Evolutionary conservation across 2,888 invertebrate genomes (phyloP).

Genomic region (Linyphia triangularis): DNA sequence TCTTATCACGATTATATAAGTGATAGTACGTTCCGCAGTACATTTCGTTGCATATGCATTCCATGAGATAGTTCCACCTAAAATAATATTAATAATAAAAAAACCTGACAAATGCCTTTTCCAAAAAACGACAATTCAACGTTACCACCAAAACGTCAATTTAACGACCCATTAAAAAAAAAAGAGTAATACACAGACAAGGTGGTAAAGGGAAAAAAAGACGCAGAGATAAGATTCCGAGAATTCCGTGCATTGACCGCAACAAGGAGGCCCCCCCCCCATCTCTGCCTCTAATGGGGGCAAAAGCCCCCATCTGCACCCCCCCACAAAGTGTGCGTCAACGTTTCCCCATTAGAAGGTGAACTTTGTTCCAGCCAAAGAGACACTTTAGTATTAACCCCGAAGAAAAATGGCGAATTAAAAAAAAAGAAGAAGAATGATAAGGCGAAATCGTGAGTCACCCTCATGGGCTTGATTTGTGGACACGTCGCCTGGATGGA

Average conservation of each 20-base stretch:
- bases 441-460: slow-evolving; percentile 24
- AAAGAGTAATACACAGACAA: background rate
- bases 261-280: slow-evolving; percentile 40
- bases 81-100: no score
- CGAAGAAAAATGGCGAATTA: slow-evolving; percentile 3
- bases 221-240: slow-evolving; percentile 6
- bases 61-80: background rate
- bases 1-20: no score
- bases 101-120: background rate
- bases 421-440: slow-evolving; percentile 32
- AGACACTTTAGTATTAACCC: slow-evolving; percentile 54
- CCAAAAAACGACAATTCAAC: background rate
- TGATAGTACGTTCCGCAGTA: no score
- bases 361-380: slow-evolving; percentile 64
- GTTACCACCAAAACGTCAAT: background rate
- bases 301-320: slow-evolving; percentile 29
- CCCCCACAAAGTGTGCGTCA: slow-evolving; percentile 64
- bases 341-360: slow-evolving; percentile 69
- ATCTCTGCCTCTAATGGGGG: no score
- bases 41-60: background rate
- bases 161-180: background rate
- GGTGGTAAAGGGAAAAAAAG: background rate
- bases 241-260: slow-evolving; percentile 47
- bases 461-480: slow-evolving; percentile 56
- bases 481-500: slow-evolving; percentile 26